These are phyloP conservation scores for Brachystomella parvula DNA, from an alignment of 1,140 invertebrate genomes.

Conservation along the genomic window DNA sequence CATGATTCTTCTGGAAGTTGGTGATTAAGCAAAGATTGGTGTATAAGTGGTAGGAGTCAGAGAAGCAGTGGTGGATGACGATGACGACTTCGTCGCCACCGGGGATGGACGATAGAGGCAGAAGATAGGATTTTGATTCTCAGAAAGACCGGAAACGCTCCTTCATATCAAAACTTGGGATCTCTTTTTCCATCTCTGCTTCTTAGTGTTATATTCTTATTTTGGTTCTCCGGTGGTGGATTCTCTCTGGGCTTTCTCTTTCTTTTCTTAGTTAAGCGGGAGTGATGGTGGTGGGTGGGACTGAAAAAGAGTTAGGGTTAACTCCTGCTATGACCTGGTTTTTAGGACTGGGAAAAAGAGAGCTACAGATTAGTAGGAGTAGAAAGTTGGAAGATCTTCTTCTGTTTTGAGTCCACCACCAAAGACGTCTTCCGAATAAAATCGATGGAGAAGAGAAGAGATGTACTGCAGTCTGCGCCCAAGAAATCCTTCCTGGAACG, in stretches of 20 bases:
- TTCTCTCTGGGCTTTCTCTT: background rate
- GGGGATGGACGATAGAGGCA: background rate
- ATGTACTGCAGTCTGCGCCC: constrained; percentile 29
- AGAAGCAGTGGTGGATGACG: no score
- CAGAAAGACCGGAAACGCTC: constrained; percentile 5
- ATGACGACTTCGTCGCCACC: no score
- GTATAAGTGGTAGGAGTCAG: no score
- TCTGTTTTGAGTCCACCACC: background rate
- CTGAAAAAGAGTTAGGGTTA: background rate
- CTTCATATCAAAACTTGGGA: background rate
- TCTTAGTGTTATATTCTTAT: no score
- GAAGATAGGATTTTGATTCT: background rate
- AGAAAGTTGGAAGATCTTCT: background rate
- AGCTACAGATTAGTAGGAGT: background rate
- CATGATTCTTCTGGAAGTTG: no score
- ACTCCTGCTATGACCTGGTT: background rate
- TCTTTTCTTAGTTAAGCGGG: background rate
- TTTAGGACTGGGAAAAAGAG: background rate
- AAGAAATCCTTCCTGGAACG: constrained; percentile 28
- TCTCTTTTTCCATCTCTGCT: background rate
- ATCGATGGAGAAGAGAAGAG: constrained; percentile 36
- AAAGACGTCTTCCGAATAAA: constrained; percentile 11
- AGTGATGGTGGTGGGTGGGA: background rate
- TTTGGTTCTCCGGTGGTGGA: background rate
- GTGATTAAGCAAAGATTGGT: no score